Percentiles rank a stretch among this genome's conserved stretches.
Evolutionary conservation across 2,113 vertebrate genomes (phyloP).

Genomic region (Oncorhynchus nerka): DNA sequence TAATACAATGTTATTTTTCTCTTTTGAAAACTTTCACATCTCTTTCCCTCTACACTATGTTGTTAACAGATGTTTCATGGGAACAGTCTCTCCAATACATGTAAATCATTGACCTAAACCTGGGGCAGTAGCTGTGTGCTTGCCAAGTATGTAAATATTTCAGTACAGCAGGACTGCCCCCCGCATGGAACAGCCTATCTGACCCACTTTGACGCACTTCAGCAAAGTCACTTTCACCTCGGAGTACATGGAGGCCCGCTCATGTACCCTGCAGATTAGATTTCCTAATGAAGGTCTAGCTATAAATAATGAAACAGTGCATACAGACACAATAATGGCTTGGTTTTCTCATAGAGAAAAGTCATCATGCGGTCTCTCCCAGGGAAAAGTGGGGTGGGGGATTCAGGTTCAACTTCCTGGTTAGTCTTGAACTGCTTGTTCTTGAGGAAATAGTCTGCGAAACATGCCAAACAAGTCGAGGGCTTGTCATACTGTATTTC

Average conservation of each 20-base stretch:
- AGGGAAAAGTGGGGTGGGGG: not conserved
- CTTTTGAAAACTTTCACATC: not conserved
- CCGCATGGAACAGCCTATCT: constrained; percentile 5
- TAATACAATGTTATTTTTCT: not conserved
- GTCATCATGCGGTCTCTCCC: not conserved
- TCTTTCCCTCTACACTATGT: not conserved
- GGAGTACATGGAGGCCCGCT: not conserved
- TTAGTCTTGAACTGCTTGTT: not conserved
- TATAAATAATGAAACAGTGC: constrained; percentile 53
- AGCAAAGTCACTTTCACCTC: constrained; percentile 43
- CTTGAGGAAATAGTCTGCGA: not conserved
- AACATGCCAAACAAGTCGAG: not conserved
- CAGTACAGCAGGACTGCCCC: constrained; percentile 1
- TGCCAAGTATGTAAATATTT: constrained; percentile 31
- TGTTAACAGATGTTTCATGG: constrained; percentile 5
- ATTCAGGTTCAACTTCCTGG: not conserved
- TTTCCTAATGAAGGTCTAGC: constrained; percentile 46
- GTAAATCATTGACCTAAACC: not conserved
- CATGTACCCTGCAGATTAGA: constrained; percentile 29
- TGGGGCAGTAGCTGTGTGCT: constrained; percentile 1
- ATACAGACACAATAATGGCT: not conserved
- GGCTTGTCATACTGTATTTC: not conserved
- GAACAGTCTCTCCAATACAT: not conserved
- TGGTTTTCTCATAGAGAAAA: not conserved
- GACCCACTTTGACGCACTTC: constrained; percentile 46